Evolutionary conservation across 2,888 invertebrate species (phyloP).

Genomic region (Lepidocyrtinus sp.): DNA sequence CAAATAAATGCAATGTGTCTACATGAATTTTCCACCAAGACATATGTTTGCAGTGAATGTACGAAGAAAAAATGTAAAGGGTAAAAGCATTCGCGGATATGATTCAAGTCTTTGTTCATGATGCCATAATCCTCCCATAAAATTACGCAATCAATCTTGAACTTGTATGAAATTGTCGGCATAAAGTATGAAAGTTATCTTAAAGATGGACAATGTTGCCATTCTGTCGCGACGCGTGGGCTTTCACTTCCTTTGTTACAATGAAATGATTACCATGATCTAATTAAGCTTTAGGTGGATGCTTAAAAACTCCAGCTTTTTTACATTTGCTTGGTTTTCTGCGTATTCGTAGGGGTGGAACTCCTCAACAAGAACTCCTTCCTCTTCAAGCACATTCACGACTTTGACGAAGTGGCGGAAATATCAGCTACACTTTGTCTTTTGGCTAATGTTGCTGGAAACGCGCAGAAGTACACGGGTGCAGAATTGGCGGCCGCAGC

Average conservation of each 20-base stretch:
- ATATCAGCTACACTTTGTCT: constrained; percentile 60
- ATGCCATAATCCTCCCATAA: too few relatives aligned
- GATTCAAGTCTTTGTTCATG: too few relatives aligned
- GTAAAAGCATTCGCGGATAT: too few relatives aligned
- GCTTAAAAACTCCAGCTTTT: not conserved
- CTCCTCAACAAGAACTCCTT: constrained; percentile 59
- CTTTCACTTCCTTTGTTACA: not conserved
- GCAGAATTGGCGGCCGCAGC: constrained; percentile 43
- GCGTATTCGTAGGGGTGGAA: constrained; percentile 54
- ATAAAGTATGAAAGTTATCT: not conserved
- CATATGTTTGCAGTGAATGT: too few relatives aligned
- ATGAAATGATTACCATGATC: too few relatives aligned
- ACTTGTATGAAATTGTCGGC: not conserved
- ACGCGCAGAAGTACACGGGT: constrained; percentile 43
- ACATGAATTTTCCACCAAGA: too few relatives aligned
- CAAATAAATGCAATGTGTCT: too few relatives aligned
- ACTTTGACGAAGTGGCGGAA: constrained; percentile 61
- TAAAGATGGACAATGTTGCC: too few relatives aligned
- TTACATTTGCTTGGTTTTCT: not conserved
- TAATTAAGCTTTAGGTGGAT: too few relatives aligned
- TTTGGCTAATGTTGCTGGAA: constrained; percentile 44
- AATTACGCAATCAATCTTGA: too few relatives aligned
- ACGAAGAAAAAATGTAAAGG: too few relatives aligned
- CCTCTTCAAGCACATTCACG: constrained; percentile 63
- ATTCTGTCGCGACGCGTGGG: not conserved